phyloP scores from a whole-genome alignment of 2,888 invertebrate genomes.

The Pandemis corylana region DNA sequence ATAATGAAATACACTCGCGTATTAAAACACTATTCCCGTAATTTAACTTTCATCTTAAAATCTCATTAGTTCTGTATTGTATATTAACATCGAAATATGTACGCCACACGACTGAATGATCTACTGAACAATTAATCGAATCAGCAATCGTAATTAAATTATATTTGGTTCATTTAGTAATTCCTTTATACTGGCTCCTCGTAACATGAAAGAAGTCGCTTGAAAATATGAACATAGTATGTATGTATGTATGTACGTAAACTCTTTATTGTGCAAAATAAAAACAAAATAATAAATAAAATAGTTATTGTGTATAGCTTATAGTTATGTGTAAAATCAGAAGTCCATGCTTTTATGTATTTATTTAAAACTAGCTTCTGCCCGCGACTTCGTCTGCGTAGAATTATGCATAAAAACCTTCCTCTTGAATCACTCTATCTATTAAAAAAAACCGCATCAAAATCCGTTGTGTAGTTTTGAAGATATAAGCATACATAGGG shows the following conservation, averaged over 20 bases:
- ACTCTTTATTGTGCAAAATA: no score
- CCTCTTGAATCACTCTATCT: no score
- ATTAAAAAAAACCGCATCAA: no score
- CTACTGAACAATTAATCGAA: constrained; percentile 3
- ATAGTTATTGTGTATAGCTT: not conserved
- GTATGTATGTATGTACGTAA: no score
- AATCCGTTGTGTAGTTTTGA: no score
- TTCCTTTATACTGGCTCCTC: not conserved
- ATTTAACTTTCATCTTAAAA: not conserved
- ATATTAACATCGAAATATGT: not conserved
- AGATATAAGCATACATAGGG: no score
- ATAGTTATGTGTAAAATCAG: not conserved
- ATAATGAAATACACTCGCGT: not conserved
- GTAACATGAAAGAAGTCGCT: not conserved
- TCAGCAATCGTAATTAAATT: constrained; percentile 8
- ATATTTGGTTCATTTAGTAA: constrained; percentile 9
- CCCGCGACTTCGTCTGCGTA: no score
- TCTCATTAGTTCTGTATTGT: not conserved
- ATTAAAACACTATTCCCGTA: not conserved
- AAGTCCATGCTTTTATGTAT: no score
- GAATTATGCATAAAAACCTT: no score
- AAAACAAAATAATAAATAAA: no score
- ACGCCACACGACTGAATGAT: constrained; percentile 8
- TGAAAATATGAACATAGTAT: not conserved
- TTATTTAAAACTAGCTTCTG: no score